Base-by-base conservation (phyloP, 2,888 invertebrate genomes). In the Cyclophora albipunctata region DNA sequence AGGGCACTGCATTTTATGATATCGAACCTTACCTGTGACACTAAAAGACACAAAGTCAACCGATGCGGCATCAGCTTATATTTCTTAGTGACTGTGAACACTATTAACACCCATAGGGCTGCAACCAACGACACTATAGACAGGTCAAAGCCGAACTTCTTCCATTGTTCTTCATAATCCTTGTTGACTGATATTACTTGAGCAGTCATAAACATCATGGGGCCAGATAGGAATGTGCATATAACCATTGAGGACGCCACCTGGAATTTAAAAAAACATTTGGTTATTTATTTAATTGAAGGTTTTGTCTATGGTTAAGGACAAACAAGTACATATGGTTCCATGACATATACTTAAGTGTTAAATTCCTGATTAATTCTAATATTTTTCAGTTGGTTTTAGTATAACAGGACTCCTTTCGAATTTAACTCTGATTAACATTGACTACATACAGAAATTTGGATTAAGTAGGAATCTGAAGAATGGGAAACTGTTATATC, bases 191-290 rank as follows among this genome's bases (percentile, higher is more conserved):
- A 93, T 62, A 98, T 95, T 91, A 98, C 94, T 90, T 96, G 95
- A 1, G 98, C 97, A 0, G 98, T 98, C 53, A 98, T 92, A 75
- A 97, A 98, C 95, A 98, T 98, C 64, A 98, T 90, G 0, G 98
- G 98, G 0, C 96, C 98, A 7, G 98, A 97, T 34, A 98, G 88
- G 71, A 98, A 96, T 0, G 98, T 98, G 65, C 97, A 96, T 2
- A 96, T 94, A 3, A 98, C 98, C 96, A 98, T 96, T 35, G 96
- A 95, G 49, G 95, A 96, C 0, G 98, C 97, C 79, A 98, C 93
- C 94, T 96, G 74, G 46, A 88, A 73, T 20, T 50, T 44, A 43
- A 43, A 51, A 47, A 7, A 20, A 47, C 7, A 7, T 40, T 4
- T 5, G n/a, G 6, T n/a, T 5, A 7, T 4, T n/a, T 5, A 7